Percentiles rank a stretch among this genome's conserved stretches.
These are phyloP conservation scores for Rhyacophila brunnea DNA, from an alignment of 1,140 invertebrate genomes.

Conservation along the genomic window DNA sequence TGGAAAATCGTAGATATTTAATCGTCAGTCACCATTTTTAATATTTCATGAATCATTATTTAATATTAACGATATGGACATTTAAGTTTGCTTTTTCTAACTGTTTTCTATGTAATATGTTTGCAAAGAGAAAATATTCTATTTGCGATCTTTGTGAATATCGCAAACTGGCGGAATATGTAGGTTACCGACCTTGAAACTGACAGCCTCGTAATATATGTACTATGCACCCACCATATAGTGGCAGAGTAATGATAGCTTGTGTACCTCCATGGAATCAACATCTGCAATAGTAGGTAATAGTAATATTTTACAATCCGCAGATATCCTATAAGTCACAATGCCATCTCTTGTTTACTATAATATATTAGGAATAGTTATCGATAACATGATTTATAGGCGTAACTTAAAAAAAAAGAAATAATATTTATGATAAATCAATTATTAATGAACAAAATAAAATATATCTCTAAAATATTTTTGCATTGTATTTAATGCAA, in stretches of 20 bases:
- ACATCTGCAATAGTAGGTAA: neutral
- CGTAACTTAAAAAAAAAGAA: conserved; percentile 6
- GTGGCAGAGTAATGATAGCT: neutral
- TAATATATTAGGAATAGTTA: neutral
- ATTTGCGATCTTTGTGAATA: too few species aligned
- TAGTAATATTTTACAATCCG: neutral
- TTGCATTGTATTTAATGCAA: conserved; percentile 1
- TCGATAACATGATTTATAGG: neutral
- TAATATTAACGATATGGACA: too few species aligned
- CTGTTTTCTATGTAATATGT: too few species aligned
- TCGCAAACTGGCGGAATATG: too few species aligned
- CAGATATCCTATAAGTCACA: neutral
- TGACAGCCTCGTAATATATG: too few species aligned
- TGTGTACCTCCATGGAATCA: neutral
- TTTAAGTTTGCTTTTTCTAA: too few species aligned
- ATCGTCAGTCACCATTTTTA: too few species aligned
- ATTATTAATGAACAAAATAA: conserved; percentile 27
- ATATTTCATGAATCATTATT: too few species aligned
- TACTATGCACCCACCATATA: too few species aligned
- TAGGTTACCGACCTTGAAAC: too few species aligned
- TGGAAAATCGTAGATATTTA: too few species aligned
- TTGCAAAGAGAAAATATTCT: too few species aligned
- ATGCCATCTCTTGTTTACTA: neutral
- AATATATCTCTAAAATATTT: conserved; percentile 19
- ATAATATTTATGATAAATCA: conserved; percentile 27